These are phyloP conservation scores for Platalea minor DNA, from an alignment of 2,797 vertebrate species.

Conservation along the genomic window DNA sequence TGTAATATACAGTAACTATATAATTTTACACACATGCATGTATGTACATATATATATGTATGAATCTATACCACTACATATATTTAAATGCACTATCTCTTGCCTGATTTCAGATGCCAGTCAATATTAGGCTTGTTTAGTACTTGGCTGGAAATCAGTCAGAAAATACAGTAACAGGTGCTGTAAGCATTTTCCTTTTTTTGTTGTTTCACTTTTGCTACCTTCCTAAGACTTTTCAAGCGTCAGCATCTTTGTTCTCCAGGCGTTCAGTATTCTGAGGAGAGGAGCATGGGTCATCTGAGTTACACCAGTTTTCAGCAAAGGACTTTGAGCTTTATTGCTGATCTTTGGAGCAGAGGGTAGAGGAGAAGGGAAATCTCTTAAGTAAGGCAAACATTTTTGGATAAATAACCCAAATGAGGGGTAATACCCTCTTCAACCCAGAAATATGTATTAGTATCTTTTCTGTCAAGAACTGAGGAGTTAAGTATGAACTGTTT, in stretches of 20 bases:
- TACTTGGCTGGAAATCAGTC: slow-evolving; percentile 9
- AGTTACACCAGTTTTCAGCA: slow-evolving; percentile 30
- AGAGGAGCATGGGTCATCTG: slow-evolving; percentile 7
- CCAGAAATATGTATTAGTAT: not conserved
- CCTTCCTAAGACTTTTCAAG: slow-evolving; percentile 20
- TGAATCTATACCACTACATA: not conserved
- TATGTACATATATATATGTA: not conserved
- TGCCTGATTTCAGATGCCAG: not conserved
- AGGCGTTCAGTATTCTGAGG: slow-evolving; percentile 28
- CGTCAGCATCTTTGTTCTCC: slow-evolving; percentile 51
- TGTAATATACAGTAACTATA: not conserved
- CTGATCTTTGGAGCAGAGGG: not conserved
- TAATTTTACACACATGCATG: not conserved
- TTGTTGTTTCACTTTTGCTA: not conserved
- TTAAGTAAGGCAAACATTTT: not conserved
- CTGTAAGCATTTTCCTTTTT: not conserved
- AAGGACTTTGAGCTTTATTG: slow-evolving; percentile 4
- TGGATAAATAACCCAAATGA: not conserved
- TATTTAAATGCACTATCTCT: not conserved
- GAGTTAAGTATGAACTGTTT: not conserved
- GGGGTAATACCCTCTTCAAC: not conserved
- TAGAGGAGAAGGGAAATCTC: not conserved
- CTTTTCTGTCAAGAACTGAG: not conserved
- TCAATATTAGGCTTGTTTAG: not conserved
- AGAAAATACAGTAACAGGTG: not conserved